Evolutionary conservation across 2,888 invertebrate species (phyloP), one percentile per base, ranked within the genome.

Genomic region (Pollenia amentaria): DNA sequence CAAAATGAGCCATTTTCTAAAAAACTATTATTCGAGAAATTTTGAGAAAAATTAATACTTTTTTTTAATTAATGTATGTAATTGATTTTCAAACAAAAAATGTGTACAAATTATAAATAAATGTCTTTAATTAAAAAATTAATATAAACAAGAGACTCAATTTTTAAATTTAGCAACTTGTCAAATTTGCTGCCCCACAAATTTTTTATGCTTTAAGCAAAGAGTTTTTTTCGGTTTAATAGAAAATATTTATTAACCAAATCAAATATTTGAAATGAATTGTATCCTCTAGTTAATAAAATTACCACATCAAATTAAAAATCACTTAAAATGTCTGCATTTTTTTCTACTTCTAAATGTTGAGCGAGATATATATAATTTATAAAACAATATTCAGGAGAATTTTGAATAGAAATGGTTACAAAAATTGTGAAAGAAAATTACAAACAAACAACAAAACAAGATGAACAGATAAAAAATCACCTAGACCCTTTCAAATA

Each of bases 251-350:
- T 48, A 21, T 21, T 21, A 21, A 46, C 65, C 8, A 29, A 67
- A 67, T 29, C 21, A 46, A 67, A 48, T 14, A 16, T 38, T 46
- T 51, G 51, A 40, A 48, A 38, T 60, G 46, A 46, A 16, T 40
- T 62, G 53, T 64, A 55, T 64, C 72, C 70, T 64, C 72, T 55
- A 70, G 62, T 70, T 70, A 70, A 70, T 79, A 51, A 62, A 62
- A 79, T 69, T 69, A 78, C 70, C 70, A 46, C 73, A 67, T 57
- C 73, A 73, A 65, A 81, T 81, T 81, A 73, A 73, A 73, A 73
- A 73, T 73, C 81, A 81, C 81, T 81, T 81, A 81, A 72, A 64
- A 44, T 73, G 57, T 81, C 73, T 12, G 12, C 46, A 55, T 60
- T 29, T n/a, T 67, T 46, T 67, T 57, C 40, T 11, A 42, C 29